A percentile compares a stretch with the other conserved stretches of the same genome.
These are phyloP conservation scores for Quadroppia sp. DNA, from an alignment of 2,888 invertebrate species.

Conservation along the genomic window DNA sequence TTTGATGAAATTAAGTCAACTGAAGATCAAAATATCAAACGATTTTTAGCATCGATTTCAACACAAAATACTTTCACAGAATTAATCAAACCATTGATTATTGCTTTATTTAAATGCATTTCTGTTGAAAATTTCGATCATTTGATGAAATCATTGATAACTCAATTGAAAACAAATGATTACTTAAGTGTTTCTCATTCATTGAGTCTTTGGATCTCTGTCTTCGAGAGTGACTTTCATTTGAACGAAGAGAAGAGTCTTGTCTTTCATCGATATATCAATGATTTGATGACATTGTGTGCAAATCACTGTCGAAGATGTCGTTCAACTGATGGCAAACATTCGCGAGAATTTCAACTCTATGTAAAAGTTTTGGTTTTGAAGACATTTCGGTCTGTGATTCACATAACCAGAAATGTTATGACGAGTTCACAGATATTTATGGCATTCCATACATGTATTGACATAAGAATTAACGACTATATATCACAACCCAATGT, in stretches of 20 bases:
- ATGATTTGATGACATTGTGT: not conserved
- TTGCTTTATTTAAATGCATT: not conserved
- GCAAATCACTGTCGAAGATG: not conserved
- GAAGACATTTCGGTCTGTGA: not conserved
- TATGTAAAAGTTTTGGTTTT: not conserved
- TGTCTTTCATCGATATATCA: not conserved
- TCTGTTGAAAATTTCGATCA: not conserved
- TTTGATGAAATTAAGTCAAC: not conserved
- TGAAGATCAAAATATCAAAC: not conserved
- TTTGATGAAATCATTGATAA: not conserved
- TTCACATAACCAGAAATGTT: not conserved
- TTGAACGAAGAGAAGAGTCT: not conserved
- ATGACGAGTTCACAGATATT: not conserved
- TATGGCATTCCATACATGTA: not conserved
- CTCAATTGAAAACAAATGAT: not conserved
- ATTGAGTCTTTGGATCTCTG: not conserved
- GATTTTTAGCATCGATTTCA: not conserved
- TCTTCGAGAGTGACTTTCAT: constrained; percentile 7
- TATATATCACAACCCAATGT: not conserved
- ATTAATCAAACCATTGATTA: not conserved
- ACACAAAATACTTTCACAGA: not conserved
- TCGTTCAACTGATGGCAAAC: not conserved
- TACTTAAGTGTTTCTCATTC: not conserved
- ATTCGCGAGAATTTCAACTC: not conserved
- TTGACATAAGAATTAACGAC: not conserved